Percentiles rank a stretch among this genome's conserved stretches.
Evolutionary conservation across 2,113 vertebrate genomes (phyloP).

Genomic region (Ranitomeya variabilis): DNA sequence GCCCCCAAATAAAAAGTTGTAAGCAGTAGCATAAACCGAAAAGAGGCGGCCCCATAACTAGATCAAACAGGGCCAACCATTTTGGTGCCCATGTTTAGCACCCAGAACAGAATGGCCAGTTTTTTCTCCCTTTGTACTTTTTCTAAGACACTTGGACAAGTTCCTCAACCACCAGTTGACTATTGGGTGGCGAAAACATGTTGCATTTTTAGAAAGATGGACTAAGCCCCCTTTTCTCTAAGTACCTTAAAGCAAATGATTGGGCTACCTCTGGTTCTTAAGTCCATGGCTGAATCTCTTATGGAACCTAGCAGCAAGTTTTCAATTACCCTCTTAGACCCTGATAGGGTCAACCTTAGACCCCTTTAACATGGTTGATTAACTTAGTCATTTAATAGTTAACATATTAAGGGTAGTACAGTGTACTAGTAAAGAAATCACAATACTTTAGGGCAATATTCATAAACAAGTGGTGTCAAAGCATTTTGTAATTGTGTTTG

Average conservation of each 20-base stretch:
- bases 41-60: neutral
- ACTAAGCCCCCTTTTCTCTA: neutral
- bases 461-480: neutral
- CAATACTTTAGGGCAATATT: neutral
- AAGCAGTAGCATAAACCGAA: neutral
- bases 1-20: neutral
- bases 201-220: neutral
- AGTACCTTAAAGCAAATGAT: neutral
- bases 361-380: neutral
- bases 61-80: neutral
- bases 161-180: neutral
- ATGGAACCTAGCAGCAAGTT: neutral
- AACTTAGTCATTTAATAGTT: neutral
- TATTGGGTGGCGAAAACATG: neutral
- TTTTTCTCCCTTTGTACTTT: neutral
- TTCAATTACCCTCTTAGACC: neutral
- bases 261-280: neutral
- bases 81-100: neutral
- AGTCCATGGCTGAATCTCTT: neutral
- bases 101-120: neutral
- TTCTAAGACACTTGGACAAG: neutral
- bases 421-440: neutral
- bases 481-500: slow-evolving; percentile 8
- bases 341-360: too few relatives aligned
- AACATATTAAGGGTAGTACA: neutral